phyloP scores from a whole-genome alignment of 2,113 vertebrate species.

The Plecotus auritus region DNA sequence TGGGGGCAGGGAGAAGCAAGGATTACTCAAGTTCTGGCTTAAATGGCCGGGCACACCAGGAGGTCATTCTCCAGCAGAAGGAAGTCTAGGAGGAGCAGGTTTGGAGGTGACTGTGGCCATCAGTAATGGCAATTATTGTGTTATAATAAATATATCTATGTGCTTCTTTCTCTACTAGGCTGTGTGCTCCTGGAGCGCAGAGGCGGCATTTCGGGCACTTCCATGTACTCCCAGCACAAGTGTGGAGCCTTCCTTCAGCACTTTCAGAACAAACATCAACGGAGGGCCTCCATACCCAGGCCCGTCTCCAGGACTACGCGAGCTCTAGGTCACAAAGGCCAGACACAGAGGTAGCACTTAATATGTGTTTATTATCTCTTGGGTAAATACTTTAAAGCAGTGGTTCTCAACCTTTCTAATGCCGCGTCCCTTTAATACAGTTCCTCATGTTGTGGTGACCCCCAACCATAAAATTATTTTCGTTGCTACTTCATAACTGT shows the following conservation, averaged over 20 bases:
- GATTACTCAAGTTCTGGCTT: background rate
- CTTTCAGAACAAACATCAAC: rapidly evolving
- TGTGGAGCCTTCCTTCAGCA: background rate
- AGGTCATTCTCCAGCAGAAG: background rate
- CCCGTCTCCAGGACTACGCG: background rate
- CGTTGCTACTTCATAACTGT: too few relatives aligned
- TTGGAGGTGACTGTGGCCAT: background rate
- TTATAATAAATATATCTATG: background rate
- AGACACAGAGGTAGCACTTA: background rate
- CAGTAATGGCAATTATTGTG: background rate
- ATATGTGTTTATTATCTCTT: background rate
- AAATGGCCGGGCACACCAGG: background rate
- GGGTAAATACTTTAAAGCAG: background rate
- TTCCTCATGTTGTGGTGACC: too few relatives aligned
- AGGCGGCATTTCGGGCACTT: background rate
- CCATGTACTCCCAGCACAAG: background rate
- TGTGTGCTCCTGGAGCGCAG: background rate
- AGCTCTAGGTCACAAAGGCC: background rate
- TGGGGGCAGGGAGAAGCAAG: background rate
- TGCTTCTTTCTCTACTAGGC: background rate
- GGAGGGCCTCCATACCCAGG: rapidly evolving
- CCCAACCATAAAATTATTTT: too few relatives aligned
- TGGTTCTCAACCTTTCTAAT: too few relatives aligned
- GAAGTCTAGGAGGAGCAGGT: background rate
- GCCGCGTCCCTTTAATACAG: too few relatives aligned